Conservation (phyloP, 2,888 invertebrate species). For the Crematogaster levior region DNA sequence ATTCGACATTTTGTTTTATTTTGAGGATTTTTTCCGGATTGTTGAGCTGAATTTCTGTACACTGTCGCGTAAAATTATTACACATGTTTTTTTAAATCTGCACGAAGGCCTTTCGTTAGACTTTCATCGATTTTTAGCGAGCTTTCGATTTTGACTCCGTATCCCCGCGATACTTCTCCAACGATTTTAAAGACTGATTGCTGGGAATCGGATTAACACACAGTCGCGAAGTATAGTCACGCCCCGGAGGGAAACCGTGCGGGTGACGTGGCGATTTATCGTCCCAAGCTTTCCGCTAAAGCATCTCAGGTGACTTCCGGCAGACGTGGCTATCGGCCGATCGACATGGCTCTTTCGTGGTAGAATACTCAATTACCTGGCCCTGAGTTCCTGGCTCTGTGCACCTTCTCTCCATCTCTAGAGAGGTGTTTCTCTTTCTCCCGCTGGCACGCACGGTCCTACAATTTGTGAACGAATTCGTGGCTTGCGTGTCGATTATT, state of each 20-base stretch:
- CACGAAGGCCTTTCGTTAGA: not conserved
- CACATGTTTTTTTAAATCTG: not conserved
- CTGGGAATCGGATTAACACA: constrained; percentile 49
- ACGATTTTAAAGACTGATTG: constrained; percentile 42
- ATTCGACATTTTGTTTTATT: not conserved
- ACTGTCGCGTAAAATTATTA: not conserved
- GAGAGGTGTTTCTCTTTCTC: constrained; percentile 5
- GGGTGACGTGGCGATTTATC: constrained; percentile 76
- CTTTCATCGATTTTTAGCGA: not conserved
- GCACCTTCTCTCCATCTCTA: constrained; percentile 24
- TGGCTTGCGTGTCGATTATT: constrained; percentile 62
- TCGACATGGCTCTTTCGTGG: constrained; percentile 82
- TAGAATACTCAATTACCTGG: constrained; percentile 83
- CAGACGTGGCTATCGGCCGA: constrained; percentile 81
- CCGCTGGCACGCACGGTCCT: constrained; percentile 3
- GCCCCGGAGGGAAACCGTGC: constrained; percentile 31
- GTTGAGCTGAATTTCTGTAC: not conserved
- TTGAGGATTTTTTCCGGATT: not conserved
- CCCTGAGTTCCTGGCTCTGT: constrained; percentile 36
- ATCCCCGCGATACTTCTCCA: not conserved
- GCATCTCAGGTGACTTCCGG: constrained; percentile 83
- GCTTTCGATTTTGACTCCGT: not conserved
- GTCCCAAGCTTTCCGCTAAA: constrained; percentile 80
- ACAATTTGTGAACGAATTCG: constrained; percentile 16
- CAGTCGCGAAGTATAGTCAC: constrained; percentile 30